These are phyloP conservation scores for Oreotrochilus melanogaster DNA, from an alignment of 2,113 vertebrate genomes.

Conservation along the genomic window DNA sequence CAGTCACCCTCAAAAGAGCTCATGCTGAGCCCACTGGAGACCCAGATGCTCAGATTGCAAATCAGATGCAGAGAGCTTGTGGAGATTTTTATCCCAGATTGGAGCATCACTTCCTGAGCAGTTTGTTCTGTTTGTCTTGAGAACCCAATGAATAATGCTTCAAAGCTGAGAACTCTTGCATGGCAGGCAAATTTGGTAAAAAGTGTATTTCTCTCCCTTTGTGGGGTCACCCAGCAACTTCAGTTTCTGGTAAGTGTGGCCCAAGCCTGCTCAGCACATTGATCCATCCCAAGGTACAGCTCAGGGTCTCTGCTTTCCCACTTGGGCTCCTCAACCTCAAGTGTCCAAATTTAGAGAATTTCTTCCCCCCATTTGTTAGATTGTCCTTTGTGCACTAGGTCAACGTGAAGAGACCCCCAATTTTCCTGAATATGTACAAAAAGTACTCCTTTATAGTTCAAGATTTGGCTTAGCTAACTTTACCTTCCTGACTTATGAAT, in stretches of 20 bases:
- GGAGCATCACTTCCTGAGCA: not conserved
- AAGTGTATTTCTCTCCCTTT: not conserved
- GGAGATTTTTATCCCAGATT: not conserved
- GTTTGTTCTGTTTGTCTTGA: not conserved
- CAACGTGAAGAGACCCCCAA: not conserved
- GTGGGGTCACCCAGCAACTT: rapidly evolving
- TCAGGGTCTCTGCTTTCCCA: not conserved
- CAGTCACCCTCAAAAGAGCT: not conserved
- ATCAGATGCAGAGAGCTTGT: not conserved
- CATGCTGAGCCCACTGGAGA: not conserved
- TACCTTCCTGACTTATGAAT: not conserved
- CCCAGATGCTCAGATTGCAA: not conserved
- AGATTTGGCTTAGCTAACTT: not conserved
- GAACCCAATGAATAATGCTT: not conserved
- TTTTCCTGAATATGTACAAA: not conserved
- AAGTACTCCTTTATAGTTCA: not conserved
- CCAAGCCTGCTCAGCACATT: not conserved
- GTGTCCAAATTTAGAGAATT: not conserved
- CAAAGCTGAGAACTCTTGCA: not conserved
- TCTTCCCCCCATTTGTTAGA: not conserved
- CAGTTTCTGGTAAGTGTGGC: rapidly evolving
- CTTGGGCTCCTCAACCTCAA: not conserved
- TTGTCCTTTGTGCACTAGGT: not conserved
- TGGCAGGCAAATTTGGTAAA: not conserved
- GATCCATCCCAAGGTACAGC: rapidly evolving